These are phyloP conservation scores for Eleutherodactylus coqui DNA, from an alignment of 2,797 vertebrate species.

Conservation along the genomic window DNA sequence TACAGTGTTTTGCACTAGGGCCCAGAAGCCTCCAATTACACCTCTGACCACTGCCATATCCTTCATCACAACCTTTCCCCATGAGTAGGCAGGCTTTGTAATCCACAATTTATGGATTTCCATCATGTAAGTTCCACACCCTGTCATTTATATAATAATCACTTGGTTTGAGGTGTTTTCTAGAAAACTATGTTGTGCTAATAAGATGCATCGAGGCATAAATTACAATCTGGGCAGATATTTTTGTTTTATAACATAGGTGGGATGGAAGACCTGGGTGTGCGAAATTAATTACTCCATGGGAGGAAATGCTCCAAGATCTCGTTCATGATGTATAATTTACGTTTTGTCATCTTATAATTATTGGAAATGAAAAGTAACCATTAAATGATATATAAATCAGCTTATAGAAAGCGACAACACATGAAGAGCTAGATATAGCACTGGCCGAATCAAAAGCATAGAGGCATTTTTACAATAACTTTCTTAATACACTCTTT, in stretches of 20 bases:
- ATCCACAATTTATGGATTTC: neutral
- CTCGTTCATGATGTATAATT: neutral
- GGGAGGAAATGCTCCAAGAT: neutral
- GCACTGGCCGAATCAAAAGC: neutral
- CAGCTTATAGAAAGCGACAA: neutral
- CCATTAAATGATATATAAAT: neutral
- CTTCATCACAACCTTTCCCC: neutral
- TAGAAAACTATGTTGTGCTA: slow-evolving; percentile 14
- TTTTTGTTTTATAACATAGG: neutral
- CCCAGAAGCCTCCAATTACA: neutral
- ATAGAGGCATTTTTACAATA: no score
- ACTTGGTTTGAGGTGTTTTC: neutral
- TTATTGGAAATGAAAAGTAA: neutral
- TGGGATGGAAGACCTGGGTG: neutral
- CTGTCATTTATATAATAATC: slow-evolving; percentile 34
- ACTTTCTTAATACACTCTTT: no score
- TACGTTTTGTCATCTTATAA: slow-evolving; percentile 1
- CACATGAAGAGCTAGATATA: neutral
- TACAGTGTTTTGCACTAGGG: no score
- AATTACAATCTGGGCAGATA: neutral
- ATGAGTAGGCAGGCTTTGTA: neutral
- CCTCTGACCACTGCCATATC: neutral
- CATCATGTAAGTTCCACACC: neutral
- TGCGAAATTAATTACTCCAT: neutral
- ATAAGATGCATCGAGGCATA: neutral